A percentile compares a stretch with the other conserved stretches of the same genome.
phyloP scores from a whole-genome alignment of 2,113 vertebrate genomes.

The Meles meles region DNA sequence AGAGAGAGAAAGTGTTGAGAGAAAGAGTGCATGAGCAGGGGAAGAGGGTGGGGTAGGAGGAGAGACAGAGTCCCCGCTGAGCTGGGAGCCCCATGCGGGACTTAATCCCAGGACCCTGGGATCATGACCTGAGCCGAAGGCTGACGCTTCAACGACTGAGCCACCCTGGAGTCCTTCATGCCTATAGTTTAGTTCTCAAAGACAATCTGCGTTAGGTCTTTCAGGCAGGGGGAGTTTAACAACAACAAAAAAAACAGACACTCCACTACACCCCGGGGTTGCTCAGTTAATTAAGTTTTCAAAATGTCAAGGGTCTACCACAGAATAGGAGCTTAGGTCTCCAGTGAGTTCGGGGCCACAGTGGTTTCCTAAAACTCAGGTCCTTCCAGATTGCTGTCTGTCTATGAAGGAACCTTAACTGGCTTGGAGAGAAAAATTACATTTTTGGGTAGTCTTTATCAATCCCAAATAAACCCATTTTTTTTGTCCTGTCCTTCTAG shows the following conservation, averaged over 20 bases:
- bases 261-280: neutral
- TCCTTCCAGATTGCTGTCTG: neutral
- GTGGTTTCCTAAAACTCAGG: neutral
- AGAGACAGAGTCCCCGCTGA: neutral
- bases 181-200: neutral
- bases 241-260: neutral
- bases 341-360: neutral
- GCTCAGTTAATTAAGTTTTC: neutral
- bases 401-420: neutral
- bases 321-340: neutral
- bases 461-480: neutral
- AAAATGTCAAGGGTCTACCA: neutral
- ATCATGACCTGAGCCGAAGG: neutral
- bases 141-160: neutral
- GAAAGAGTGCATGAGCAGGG: neutral
- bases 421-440: neutral
- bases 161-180: neutral
- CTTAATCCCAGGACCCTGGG: neutral
- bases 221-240: neutral
- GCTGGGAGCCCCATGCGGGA: neutral
- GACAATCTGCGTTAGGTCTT: neutral
- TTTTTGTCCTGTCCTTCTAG: neutral
- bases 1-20: neutral
- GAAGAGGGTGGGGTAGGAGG: neutral
- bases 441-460: neutral